Evolutionary conservation across 1,140 invertebrate genomes (phyloP).

Genomic region (Sminthurides bifidus): DNA sequence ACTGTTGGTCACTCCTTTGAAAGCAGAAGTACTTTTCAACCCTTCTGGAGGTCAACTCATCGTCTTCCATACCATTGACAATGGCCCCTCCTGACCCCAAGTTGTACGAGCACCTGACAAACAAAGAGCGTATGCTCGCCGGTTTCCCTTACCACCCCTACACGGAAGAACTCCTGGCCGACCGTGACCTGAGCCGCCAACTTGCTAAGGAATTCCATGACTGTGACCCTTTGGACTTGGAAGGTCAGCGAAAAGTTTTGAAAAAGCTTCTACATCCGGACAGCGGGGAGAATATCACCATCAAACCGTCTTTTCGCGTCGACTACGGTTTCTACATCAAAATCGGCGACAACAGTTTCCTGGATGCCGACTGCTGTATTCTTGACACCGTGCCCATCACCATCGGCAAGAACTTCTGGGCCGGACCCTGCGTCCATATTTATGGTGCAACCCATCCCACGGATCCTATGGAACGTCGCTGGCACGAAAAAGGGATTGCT

Average conservation of each 20-base stretch:
- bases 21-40: too few relatives aligned
- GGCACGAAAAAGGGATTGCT: conserved; percentile 13
- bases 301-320: conserved; percentile 13
- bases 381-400: conserved; percentile 24
- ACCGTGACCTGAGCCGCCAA: too few relatives aligned
- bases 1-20: too few relatives aligned
- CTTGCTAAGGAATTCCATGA: too few relatives aligned
- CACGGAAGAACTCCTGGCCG: conserved; percentile 12
- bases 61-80: too few relatives aligned
- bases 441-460: conserved; percentile 28
- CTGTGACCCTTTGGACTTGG: too few relatives aligned
- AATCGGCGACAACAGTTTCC: conserved; percentile 24
- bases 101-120: conserved; percentile 15
- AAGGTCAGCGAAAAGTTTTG: too few relatives aligned
- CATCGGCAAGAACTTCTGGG: conserved; percentile 21
- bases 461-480: conserved; percentile 15
- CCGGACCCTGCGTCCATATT: conserved; percentile 25
- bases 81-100: neutral
- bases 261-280: conserved; percentile 17
- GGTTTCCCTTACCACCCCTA: conserved; percentile 18
- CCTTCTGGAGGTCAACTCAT: too few relatives aligned
- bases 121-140: conserved; percentile 21
- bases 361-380: conserved; percentile 29
- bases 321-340: conserved; percentile 24
- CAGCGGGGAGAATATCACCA: conserved; percentile 1